Base-by-base conservation (phyloP, 2,113 vertebrate species). In the Rhabdornis inornatus region DNA sequence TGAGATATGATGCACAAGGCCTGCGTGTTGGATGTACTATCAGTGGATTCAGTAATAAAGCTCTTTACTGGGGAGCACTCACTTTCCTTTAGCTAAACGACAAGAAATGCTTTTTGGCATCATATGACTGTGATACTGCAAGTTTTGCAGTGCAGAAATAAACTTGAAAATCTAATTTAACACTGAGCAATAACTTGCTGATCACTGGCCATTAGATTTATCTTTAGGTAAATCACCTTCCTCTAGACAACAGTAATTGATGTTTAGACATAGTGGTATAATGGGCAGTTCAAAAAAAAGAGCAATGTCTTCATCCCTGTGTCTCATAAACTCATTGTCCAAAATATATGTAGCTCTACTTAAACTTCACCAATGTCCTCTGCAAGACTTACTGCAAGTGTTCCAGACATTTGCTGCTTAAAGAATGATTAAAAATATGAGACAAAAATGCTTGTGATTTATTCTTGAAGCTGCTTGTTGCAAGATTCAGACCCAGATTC, bases 81-180 rank as follows among this genome's bases (percentile, higher is more conserved):
- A 10, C 39, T 93, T 92, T 81, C 44, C 65, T 81, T 63, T 23
- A 83, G 56, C 47, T 68, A 89, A 78, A 87, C 68, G 19, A 64
- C 24, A 60, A 96, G 69, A 93, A 95, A 95, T 76, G 39, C 10
- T 86, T 87, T 96, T 79, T 77, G 75, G 75, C 70, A 49, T 30
- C 69, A 35, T 79, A 42, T 55, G 76, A 49, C 49, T 74, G 37
- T 92, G 89, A 75, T 66, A 30, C 69, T 71, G 83, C 71, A 94
- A 82, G 50, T 79, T 86, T 92, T 78, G 50, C 42, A 72, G 65
- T 50, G 79, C 84, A 90, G 82, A 91, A 81, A 75, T 74, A 82
- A 96, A 75, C 56, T 76, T 16, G 7, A 74, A 87, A 75, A 91
- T 84, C 61, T 88, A 70, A 88, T 94, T 83, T 88, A 96, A 84